Evolutionary conservation across 92 coral and sea anemone species (phyloP).

Genomic region (Porites lobata): DNA sequence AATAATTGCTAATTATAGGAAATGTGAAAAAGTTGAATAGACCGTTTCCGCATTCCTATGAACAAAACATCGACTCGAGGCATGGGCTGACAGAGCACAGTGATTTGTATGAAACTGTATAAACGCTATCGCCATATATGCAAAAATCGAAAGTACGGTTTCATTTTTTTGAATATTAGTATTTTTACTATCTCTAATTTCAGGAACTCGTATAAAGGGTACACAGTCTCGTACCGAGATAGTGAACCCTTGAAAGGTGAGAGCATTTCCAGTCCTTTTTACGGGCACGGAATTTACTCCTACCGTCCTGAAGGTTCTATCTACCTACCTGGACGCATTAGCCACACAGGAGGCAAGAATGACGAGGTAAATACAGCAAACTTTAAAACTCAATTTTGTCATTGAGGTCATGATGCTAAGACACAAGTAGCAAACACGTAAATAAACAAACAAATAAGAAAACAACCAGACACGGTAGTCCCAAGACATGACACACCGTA

Average conservation of each 20-base stretch:
- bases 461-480: background rate
- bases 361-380: background rate
- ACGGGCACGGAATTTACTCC: conserved; percentile 36
- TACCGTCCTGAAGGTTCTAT: conserved; percentile 2
- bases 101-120: too few relatives aligned
- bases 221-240: conserved; percentile 4
- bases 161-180: too few relatives aligned
- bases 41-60: too few relatives aligned
- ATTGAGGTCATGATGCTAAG: too few relatives aligned
- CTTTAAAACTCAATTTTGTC: too few relatives aligned
- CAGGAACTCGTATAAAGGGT: background rate
- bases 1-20: too few relatives aligned
- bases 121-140: too few relatives aligned
- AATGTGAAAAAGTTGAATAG: too few relatives aligned
- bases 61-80: too few relatives aligned
- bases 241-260: background rate
- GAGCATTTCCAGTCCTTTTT: conserved; percentile 10
- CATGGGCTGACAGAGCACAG: too few relatives aligned
- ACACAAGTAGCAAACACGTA: background rate
- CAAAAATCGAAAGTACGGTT: too few relatives aligned
- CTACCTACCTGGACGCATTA: conserved; percentile 30
- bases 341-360: background rate
- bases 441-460: background rate
- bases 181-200: background rate
- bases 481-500: too few relatives aligned